phyloP scores from a whole-genome alignment of 2,888 invertebrate genomes.

The Nudaria mundana region DNA sequence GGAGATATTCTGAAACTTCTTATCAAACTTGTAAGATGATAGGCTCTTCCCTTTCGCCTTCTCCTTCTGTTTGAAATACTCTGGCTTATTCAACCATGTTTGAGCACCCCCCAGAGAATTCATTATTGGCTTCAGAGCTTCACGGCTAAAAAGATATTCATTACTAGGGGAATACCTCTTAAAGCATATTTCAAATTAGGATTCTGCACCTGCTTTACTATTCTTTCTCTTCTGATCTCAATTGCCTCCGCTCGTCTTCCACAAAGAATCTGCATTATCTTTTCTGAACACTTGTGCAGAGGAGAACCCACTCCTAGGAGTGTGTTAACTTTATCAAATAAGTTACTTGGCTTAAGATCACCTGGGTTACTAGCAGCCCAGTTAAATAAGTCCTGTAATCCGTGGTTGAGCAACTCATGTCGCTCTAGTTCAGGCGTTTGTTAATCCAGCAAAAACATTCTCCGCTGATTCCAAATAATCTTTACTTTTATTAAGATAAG shows the following conservation, averaged over 20 bases:
- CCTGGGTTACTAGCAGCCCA: neutral
- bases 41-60: too few relatives aligned
- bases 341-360: neutral
- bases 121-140: neutral
- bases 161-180: slow-evolving; percentile 3
- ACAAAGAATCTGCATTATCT: slow-evolving; percentile 9
- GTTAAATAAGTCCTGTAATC: slow-evolving; percentile 1
- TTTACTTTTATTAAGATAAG: slow-evolving; percentile 17
- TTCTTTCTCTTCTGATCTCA: slow-evolving; percentile 4
- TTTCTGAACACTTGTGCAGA: slow-evolving; percentile 4
- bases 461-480: slow-evolving; percentile 16
- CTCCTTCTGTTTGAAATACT: too few relatives aligned
- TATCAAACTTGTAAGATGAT: too few relatives aligned
- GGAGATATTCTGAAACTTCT: too few relatives aligned
- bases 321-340: neutral
- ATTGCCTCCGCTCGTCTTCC: slow-evolving; percentile 8
- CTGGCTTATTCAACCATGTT: too few relatives aligned
- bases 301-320: slow-evolving; percentile 7
- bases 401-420: neutral
- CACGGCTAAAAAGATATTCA: slow-evolving; percentile 2
- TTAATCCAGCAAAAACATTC: slow-evolving; percentile 2
- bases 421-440: slow-evolving; percentile 1
- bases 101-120: neutral
- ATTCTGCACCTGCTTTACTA: neutral
- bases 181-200: neutral